Conservation (phyloP, 2,888 invertebrate species). For the Amaurobius ferox region DNA sequence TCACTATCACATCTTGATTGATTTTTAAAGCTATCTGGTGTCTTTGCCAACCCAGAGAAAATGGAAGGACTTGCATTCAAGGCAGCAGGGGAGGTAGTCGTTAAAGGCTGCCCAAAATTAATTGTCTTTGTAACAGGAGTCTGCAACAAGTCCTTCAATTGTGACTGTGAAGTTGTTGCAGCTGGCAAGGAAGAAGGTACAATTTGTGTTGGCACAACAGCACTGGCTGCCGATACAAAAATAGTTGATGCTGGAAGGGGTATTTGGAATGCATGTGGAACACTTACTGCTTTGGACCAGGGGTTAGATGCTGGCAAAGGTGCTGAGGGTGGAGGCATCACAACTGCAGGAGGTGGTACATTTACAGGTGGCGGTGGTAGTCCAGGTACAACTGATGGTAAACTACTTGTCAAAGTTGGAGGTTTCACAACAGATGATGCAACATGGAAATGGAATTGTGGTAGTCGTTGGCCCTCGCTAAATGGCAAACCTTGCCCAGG, state of each 20-base stretch:
- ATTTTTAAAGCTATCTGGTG: constrained; percentile 29
- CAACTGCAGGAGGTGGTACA: constrained; percentile 76
- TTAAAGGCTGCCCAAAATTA: constrained; percentile 1
- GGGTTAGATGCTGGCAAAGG: constrained; percentile 36
- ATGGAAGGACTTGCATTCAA: neutral
- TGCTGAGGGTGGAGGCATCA: neutral
- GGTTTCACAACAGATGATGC: constrained; percentile 51
- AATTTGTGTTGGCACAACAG: constrained; percentile 73
- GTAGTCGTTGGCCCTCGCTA: constrained; percentile 78
- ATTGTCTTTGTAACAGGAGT: constrained; percentile 17
- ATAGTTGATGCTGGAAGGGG: constrained; percentile 77
- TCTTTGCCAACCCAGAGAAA: constrained; percentile 44
- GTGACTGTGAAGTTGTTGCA: constrained; percentile 11
- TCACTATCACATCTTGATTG: constrained; percentile 57
- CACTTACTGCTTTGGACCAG: constrained; percentile 61
- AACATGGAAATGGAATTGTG: constrained; percentile 76
- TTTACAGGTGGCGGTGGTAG: constrained; percentile 12
- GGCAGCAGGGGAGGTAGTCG: neutral
- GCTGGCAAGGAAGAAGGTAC: neutral
- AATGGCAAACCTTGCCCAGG: constrained; percentile 66
- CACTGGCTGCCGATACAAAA: constrained; percentile 66
- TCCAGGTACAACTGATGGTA: constrained; percentile 22
- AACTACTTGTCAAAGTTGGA: constrained; percentile 17
- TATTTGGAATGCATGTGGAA: constrained; percentile 85
- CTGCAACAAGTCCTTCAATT: constrained; percentile 35